These are phyloP conservation scores for Nanorana parkeri DNA, from an alignment of 2,113 vertebrate species.

Conservation along the genomic window DNA sequence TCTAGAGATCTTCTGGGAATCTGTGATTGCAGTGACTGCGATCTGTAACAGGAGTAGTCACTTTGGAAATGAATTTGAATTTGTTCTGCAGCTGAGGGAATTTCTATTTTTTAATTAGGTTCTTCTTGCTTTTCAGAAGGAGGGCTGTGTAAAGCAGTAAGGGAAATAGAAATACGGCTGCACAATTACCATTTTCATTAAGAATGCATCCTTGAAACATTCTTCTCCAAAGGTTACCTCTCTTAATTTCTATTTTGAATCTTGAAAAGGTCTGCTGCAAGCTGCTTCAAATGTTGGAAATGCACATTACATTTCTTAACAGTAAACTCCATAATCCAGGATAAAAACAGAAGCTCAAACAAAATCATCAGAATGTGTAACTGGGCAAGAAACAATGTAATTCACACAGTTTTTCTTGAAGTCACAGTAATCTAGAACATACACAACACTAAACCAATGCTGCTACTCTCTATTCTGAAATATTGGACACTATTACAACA, in stretches of 20 bases:
- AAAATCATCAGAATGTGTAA: neutral
- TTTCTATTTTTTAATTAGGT: conserved; percentile 47
- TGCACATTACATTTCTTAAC: neutral
- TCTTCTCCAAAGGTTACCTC: conserved; percentile 43
- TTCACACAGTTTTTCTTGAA: neutral
- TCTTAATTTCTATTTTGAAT: conserved; percentile 35
- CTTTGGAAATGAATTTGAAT: conserved; percentile 47
- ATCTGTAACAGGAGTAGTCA: conserved; percentile 16
- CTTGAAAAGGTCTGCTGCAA: conserved; percentile 21
- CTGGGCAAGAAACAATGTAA: neutral
- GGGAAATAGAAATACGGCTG: conserved; percentile 29
- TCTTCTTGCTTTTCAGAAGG: conserved; percentile 41
- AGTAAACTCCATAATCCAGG: conserved; percentile 24
- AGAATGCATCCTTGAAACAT: conserved; percentile 40
- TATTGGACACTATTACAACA: too few relatives aligned
- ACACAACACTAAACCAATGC: too few relatives aligned
- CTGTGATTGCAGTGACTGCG: neutral
- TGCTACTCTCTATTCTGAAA: too few relatives aligned
- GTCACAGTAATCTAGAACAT: neutral
- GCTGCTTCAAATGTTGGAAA: neutral
- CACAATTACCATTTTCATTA: conserved; percentile 50
- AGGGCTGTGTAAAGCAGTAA: neutral
- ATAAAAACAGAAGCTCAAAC: neutral
- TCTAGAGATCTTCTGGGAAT: conserved; percentile 22
- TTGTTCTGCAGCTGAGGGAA: conserved; percentile 25